Evolutionary conservation across 2,113 vertebrate genomes (phyloP).

Genomic region (Mastomys coucha): DNA sequence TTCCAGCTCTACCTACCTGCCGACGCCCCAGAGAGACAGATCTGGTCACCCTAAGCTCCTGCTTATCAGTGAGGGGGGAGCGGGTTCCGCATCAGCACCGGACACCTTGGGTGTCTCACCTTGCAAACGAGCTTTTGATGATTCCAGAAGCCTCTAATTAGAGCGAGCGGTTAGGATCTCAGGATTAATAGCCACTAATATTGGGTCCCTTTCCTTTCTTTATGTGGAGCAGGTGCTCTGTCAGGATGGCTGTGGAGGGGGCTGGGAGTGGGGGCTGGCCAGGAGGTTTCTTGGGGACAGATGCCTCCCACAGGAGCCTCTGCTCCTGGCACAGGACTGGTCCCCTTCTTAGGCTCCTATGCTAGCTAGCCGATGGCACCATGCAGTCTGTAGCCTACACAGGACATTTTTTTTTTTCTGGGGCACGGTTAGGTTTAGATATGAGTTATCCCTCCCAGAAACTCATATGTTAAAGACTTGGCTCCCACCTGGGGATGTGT

Average conservation of each 20-base stretch:
- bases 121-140: conserved; percentile 48
- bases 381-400: neutral
- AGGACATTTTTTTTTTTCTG: neutral
- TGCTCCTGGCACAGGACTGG: neutral
- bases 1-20: neutral
- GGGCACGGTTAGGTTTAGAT: neutral
- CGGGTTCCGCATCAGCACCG: neutral
- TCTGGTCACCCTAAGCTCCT: neutral
- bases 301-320: neutral
- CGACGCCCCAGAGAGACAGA: neutral
- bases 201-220: neutral
- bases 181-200: neutral
- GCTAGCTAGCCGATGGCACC: rapidly evolving
- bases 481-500: too few relatives aligned
- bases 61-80: rapidly evolving
- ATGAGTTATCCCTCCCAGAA: too few relatives aligned
- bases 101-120: conserved; percentile 21
- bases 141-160: conserved; percentile 59
- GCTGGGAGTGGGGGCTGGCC: neutral
- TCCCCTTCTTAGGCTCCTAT: neutral
- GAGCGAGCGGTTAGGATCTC: conserved; percentile 48
- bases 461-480: neutral
- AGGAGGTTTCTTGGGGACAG: neutral
- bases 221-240: neutral
- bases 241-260: neutral